A percentile compares a stretch with the other conserved stretches of the same genome.
These are phyloP conservation scores for Larimichthys crocea DNA, from an alignment of 2,113 vertebrate genomes.

Conservation along the genomic window DNA sequence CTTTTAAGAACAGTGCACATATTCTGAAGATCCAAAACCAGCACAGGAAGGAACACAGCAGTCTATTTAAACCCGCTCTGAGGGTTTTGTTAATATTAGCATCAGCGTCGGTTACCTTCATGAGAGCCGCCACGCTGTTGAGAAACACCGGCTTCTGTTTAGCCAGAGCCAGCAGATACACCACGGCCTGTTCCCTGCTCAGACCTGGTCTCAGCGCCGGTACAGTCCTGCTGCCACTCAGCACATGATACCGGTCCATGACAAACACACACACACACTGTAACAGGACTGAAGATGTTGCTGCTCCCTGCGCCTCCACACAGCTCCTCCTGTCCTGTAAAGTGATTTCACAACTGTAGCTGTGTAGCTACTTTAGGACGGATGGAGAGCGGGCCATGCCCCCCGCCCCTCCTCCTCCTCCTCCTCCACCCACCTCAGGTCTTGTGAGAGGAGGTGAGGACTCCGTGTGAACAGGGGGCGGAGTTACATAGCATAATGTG, in stretches of 20 bases:
- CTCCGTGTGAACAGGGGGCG: slow-evolving; percentile 33
- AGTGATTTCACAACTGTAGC: slow-evolving; percentile 34
- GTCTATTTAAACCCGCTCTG: slow-evolving; percentile 32
- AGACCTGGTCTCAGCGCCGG: slow-evolving; percentile 17
- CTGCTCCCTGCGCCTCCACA: neutral
- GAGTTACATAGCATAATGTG: slow-evolving; percentile 30
- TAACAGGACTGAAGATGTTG: neutral
- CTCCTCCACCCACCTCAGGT: slow-evolving; percentile 2
- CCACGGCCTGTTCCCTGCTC: slow-evolving; percentile 50
- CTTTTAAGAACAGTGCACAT: neutral
- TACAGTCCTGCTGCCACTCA: slow-evolving; percentile 30
- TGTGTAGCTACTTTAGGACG: slow-evolving; percentile 36
- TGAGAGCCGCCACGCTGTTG: slow-evolving; percentile 46
- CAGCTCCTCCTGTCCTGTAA: slow-evolving; percentile 22
- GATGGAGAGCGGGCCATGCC: slow-evolving; percentile 26
- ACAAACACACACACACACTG: slow-evolving; percentile 5
- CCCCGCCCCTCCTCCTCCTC: neutral
- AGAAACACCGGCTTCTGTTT: slow-evolving; percentile 60
- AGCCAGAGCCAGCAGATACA: slow-evolving; percentile 58
- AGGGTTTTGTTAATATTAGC: slow-evolving; percentile 49
- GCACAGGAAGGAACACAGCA: neutral
- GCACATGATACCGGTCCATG: slow-evolving; percentile 53
- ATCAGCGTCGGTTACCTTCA: slow-evolving; percentile 71
- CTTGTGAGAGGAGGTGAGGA: slow-evolving; percentile 51
- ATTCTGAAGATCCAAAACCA: neutral